Evolutionary conservation across 2,113 vertebrate species (phyloP).

Genomic region (Danionella cerebrum): DNA sequence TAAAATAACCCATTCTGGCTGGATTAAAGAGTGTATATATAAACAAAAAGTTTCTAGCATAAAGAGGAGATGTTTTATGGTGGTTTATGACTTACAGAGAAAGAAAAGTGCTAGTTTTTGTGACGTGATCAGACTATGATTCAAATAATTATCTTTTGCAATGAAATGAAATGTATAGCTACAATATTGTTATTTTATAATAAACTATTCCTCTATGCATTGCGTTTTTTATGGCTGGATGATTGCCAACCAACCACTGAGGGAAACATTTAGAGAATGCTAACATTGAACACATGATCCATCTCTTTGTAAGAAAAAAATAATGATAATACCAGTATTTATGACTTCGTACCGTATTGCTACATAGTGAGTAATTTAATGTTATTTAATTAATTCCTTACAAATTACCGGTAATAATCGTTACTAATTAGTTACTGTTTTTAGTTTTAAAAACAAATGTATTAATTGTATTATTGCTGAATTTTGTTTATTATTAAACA

Average conservation of each 20-base stretch:
- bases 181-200: slow-evolving; percentile 19
- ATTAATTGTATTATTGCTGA: too few relatives aligned
- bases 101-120: background rate
- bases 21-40: background rate
- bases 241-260: background rate
- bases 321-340: too few relatives aligned
- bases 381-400: too few relatives aligned
- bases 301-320: too few relatives aligned
- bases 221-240: background rate
- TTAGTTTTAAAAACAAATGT: too few relatives aligned
- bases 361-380: too few relatives aligned
- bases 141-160: slow-evolving; percentile 45
- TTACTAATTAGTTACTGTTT: too few relatives aligned
- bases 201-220: background rate
- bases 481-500: too few relatives aligned
- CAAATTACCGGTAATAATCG: too few relatives aligned
- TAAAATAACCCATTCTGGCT: background rate
- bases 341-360: too few relatives aligned
- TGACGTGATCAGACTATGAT: slow-evolving; percentile 29
- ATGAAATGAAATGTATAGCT: slow-evolving; percentile 31
- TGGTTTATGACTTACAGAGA: background rate
- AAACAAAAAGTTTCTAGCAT: background rate
- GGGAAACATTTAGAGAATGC: too few relatives aligned
- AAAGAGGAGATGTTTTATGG: background rate
- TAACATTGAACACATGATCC: too few relatives aligned